Conservation (phyloP, 64 coral and sea anemone genomes). For the Porites australiensis region DNA sequence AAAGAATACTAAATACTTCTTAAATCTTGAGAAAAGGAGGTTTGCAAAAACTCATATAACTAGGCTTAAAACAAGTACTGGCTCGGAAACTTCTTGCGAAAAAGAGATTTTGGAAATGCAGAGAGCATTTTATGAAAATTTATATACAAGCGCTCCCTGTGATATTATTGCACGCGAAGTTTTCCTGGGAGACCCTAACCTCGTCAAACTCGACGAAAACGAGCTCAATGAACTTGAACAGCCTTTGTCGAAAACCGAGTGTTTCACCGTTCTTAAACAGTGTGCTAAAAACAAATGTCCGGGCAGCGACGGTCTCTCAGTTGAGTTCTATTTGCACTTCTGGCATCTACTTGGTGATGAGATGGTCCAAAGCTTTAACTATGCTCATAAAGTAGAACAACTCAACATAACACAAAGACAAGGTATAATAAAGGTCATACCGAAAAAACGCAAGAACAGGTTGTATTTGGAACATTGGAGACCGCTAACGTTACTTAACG, state of each 20-base stretch:
- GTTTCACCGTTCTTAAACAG: background rate
- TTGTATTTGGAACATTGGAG: background rate
- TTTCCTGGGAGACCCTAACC: background rate
- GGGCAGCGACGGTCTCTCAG: background rate
- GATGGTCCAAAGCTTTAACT: background rate
- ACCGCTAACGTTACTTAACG: background rate
- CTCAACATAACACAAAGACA: slow-evolving; percentile 33
- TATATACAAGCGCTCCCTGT: background rate
- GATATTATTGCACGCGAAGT: background rate
- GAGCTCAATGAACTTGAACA: background rate
- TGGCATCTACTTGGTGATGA: background rate
- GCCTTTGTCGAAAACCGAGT: background rate
- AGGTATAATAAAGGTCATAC: slow-evolving; percentile 19
- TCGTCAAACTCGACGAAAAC: background rate
- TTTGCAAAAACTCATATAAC: background rate
- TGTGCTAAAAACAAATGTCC: background rate
- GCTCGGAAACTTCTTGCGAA: no score
- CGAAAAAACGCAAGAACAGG: background rate
- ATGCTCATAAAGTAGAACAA: background rate
- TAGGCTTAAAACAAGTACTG: background rate
- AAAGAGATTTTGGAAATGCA: no score
- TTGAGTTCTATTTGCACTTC: background rate
- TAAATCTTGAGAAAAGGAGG: background rate
- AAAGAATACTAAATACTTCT: background rate
- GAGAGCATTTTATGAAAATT: no score